Evolutionary conservation across 2,797 vertebrate genomes (phyloP).

Genomic region (Anguilla marmorata): DNA sequence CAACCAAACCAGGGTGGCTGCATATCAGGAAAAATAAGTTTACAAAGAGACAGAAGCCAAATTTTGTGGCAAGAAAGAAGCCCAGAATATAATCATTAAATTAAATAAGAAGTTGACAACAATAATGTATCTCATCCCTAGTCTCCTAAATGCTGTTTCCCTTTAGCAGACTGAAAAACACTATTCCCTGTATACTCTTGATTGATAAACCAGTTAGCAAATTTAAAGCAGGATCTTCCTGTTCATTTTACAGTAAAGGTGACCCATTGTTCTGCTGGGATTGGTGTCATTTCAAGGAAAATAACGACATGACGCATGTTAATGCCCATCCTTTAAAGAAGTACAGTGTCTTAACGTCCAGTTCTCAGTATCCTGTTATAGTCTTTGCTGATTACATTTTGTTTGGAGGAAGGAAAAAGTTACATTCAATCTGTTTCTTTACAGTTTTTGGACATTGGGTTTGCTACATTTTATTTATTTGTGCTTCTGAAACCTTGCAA

Average conservation of each 20-base stretch:
- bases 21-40: slow-evolving; percentile 32
- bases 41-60: slow-evolving; percentile 25
- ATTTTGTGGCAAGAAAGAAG: slow-evolving; percentile 33
- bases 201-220: slow-evolving; percentile 43
- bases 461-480: slow-evolving; percentile 22
- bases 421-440: not conserved
- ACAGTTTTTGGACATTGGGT: slow-evolving; percentile 18
- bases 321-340: slow-evolving; percentile 55
- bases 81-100: slow-evolving; percentile 33
- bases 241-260: slow-evolving; percentile 46
- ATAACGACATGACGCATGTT: slow-evolving; percentile 49
- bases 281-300: slow-evolving; percentile 54
- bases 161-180: slow-evolving; percentile 10
- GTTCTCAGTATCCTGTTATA: slow-evolving; percentile 53
- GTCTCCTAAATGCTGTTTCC: slow-evolving; percentile 31
- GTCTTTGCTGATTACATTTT: slow-evolving; percentile 46
- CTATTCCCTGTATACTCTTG: slow-evolving; percentile 48
- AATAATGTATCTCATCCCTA: slow-evolving; percentile 31
- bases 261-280: slow-evolving; percentile 54
- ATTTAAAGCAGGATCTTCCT: slow-evolving; percentile 50
- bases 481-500: slow-evolving; percentile 14
- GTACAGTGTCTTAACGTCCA: slow-evolving; percentile 60
- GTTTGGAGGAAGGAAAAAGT: slow-evolving; percentile 16
- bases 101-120: slow-evolving; percentile 29
- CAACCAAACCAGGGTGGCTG: slow-evolving; percentile 41